Evolutionary conservation across 1,140 invertebrate species (phyloP).

Genomic region (Branchinecta lynchi): DNA sequence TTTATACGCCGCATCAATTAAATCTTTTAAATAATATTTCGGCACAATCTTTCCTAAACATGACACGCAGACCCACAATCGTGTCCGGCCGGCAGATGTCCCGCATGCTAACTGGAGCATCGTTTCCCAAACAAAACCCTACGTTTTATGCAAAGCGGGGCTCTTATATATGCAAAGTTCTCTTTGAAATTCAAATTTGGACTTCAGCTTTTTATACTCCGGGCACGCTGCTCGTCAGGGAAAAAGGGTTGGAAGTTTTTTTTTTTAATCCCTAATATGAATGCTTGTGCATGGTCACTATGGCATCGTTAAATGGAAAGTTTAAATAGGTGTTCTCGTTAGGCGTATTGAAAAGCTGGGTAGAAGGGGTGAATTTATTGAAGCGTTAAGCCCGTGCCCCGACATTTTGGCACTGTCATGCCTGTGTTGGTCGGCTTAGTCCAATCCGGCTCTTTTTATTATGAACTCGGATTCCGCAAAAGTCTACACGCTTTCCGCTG

Average conservation of each 20-base stretch:
- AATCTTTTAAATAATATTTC: too few relatives aligned
- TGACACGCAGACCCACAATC: too few relatives aligned
- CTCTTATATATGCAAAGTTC: not conserved
- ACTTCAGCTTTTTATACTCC: not conserved
- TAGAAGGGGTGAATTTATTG: too few relatives aligned
- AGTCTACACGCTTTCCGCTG: too few relatives aligned
- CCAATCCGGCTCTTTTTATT: too few relatives aligned
- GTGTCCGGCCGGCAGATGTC: not conserved
- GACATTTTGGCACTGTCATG: too few relatives aligned
- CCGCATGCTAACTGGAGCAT: conserved; percentile 1
- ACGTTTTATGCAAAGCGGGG: not conserved
- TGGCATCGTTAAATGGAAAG: not conserved
- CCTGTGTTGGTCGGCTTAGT: too few relatives aligned
- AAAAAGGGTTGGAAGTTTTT: conserved; percentile 1
- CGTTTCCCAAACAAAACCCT: not conserved
- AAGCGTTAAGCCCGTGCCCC: too few relatives aligned
- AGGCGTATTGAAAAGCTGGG: too few relatives aligned
- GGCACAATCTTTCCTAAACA: too few relatives aligned
- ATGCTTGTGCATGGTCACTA: conserved; percentile 2
- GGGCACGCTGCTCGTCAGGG: not conserved
- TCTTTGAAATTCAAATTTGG: conserved; percentile 1
- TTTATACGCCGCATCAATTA: too few relatives aligned
- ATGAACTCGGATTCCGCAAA: too few relatives aligned
- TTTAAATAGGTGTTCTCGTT: not conserved
- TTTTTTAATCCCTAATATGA: conserved; percentile 6